These are phyloP conservation scores for Diploptera punctata DNA, from an alignment of 2,888 invertebrate species.

Conservation along the genomic window DNA sequence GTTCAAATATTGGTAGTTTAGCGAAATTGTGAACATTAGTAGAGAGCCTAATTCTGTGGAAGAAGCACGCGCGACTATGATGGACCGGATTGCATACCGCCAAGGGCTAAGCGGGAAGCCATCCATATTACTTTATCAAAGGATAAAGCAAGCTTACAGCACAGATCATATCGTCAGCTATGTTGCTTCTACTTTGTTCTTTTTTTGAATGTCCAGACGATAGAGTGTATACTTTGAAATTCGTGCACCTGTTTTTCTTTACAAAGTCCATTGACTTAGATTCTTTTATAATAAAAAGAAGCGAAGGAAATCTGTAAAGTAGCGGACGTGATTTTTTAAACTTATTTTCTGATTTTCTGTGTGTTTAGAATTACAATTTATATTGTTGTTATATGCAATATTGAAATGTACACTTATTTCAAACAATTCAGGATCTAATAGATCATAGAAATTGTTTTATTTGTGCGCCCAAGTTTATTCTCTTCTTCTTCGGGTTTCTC, in stretches of 20 bases:
- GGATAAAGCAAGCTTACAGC: constrained; percentile 17
- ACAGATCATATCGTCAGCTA: constrained; percentile 6
- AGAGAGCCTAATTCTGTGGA: no score
- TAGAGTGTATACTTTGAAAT: neutral
- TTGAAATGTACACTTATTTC: no score
- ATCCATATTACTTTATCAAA: constrained; percentile 13
- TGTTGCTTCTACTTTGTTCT: neutral
- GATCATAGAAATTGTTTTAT: no score
- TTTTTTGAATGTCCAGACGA: neutral
- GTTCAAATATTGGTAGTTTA: no score
- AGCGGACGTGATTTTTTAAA: no score
- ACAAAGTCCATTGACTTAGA: constrained; percentile 5
- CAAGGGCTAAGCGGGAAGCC: constrained; percentile 14
- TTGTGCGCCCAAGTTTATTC: no score
- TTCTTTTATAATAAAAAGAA: neutral
- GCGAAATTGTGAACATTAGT: no score
- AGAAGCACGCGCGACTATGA: neutral
- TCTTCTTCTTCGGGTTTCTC: no score
- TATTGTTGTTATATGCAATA: no score
- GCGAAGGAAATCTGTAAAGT: neutral
- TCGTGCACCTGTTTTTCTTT: constrained; percentile 8
- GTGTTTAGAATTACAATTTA: no score
- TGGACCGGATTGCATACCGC: constrained; percentile 1
- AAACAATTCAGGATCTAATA: no score
- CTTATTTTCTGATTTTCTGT: no score